These are phyloP conservation scores for Solea solea DNA, from an alignment of 2,113 vertebrate species.

Conservation along the genomic window DNA sequence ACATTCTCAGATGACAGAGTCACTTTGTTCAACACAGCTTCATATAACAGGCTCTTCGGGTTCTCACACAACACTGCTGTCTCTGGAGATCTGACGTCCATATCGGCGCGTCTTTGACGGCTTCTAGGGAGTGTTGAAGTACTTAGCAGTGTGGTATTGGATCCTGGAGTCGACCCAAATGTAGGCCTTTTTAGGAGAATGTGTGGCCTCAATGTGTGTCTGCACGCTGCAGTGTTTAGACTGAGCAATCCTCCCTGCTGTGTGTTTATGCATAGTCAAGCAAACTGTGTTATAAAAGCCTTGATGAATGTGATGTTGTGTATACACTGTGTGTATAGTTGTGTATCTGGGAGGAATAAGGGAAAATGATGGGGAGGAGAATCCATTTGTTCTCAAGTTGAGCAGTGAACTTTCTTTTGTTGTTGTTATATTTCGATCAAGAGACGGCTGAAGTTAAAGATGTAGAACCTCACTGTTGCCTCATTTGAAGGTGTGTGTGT, in stretches of 20 bases:
- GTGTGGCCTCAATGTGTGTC: slow-evolving; percentile 5
- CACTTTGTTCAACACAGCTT: slow-evolving; percentile 52
- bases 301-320: slow-evolving; percentile 52
- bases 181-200: slow-evolving; percentile 72
- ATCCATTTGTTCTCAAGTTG: slow-evolving; percentile 9
- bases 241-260: slow-evolving; percentile 45
- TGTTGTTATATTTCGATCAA: slow-evolving; percentile 13
- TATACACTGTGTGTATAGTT: not conserved
- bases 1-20: not conserved
- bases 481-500: slow-evolving; percentile 3
- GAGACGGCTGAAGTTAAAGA: not conserved
- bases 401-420: slow-evolving; percentile 1
- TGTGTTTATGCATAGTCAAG: slow-evolving; percentile 67
- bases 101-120: slow-evolving; percentile 31
- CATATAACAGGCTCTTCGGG: slow-evolving; percentile 13
- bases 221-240: slow-evolving; percentile 63
- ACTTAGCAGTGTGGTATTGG: slow-evolving; percentile 28
- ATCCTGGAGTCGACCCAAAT: slow-evolving; percentile 58
- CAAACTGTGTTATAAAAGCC: slow-evolving; percentile 52
- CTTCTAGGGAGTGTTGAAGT: slow-evolving; percentile 49
- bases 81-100: not conserved
- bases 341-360: slow-evolving; percentile 14
- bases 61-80: not conserved
- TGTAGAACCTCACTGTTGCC: slow-evolving; percentile 10
- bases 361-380: not conserved